Conservation (phyloP, 2,888 invertebrate genomes). For the Brenthis hecate region DNA sequence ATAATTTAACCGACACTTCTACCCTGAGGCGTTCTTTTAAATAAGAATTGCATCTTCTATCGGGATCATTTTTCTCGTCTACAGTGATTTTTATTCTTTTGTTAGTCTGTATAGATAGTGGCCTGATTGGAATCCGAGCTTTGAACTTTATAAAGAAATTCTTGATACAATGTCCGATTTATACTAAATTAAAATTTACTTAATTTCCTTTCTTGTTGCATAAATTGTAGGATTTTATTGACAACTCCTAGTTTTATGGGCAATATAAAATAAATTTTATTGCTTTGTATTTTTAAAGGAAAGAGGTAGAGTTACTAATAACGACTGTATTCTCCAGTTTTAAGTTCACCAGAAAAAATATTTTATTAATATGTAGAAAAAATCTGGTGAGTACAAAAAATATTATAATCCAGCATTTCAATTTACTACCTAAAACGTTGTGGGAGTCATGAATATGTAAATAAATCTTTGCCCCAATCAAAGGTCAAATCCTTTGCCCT, state of each 20-base stretch:
- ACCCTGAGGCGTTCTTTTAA: constrained; percentile 33
- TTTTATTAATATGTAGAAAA: no score
- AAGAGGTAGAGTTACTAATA: no score
- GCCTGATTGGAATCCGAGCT: constrained; percentile 56
- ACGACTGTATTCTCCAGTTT: no score
- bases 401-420: no score
- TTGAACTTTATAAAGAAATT: constrained; percentile 28
- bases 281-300: no score
- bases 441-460: no score
- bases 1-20: constrained; percentile 29
- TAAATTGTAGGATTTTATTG: constrained; percentile 8
- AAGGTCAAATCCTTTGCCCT: no score
- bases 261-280: background rate
- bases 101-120: constrained; percentile 42
- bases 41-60: constrained; percentile 35
- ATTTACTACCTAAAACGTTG: no score
- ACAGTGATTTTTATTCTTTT: constrained; percentile 37
- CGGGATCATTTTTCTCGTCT: constrained; percentile 48
- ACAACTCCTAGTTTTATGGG: background rate
- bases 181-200: constrained; percentile 32
- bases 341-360: no score
- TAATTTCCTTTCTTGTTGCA: constrained; percentile 2
- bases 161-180: constrained; percentile 31
- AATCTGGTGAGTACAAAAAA: no score
- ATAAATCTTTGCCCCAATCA: no score